These are phyloP conservation scores for Bombus polaris DNA, from an alignment of 1,140 invertebrate species.

Conservation along the genomic window DNA sequence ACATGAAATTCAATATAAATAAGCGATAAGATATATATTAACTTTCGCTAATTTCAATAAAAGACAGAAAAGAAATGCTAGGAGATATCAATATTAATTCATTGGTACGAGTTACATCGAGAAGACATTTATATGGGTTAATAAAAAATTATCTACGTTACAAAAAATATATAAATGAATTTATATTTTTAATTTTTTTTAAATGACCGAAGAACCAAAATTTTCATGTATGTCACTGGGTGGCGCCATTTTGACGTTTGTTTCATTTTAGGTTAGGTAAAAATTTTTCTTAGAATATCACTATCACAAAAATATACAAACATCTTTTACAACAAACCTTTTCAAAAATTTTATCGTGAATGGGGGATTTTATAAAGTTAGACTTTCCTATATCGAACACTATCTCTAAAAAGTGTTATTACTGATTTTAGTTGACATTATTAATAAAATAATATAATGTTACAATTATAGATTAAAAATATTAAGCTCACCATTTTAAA, in stretches of 20 bases:
- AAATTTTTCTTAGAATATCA: neutral
- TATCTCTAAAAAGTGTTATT: neutral
- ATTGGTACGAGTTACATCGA: neutral
- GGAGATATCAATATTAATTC: neutral
- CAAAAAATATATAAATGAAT: neutral
- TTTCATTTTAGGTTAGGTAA: slow-evolving; percentile 30
- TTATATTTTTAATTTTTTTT: neutral
- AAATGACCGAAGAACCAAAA: slow-evolving; percentile 17
- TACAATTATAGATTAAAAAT: neutral
- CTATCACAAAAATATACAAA: too few relatives aligned
- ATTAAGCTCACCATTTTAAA: slow-evolving; percentile 48
- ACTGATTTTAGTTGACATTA: neutral
- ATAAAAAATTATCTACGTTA: neutral
- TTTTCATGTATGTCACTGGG: slow-evolving; percentile 23
- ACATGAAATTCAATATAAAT: neutral
- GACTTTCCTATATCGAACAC: neutral
- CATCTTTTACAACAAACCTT: neutral
- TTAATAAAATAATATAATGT: neutral
- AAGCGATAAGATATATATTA: neutral
- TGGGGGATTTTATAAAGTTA: neutral
- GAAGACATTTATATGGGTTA: neutral
- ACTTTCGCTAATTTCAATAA: neutral
- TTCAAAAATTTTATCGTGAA: neutral
- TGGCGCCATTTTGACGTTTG: slow-evolving; percentile 51
- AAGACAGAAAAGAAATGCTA: neutral